Percentiles rank a stretch among this genome's conserved stretches.
Evolutionary conservation across 2,888 invertebrate species (phyloP).

Genomic region (Isoperla grammatica): DNA sequence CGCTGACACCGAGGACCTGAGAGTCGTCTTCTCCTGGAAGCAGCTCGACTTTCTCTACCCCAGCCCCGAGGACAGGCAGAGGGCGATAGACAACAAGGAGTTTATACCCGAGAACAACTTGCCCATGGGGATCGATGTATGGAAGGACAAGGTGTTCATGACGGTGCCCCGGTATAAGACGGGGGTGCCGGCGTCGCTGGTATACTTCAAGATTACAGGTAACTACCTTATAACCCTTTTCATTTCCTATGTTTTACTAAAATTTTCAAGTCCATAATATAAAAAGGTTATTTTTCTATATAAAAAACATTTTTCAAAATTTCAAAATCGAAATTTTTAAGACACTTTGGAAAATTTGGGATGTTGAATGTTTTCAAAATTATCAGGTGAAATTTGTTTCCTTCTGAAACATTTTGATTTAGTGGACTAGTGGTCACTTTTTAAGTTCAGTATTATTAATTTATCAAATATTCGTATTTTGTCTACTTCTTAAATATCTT

Average conservation of each 20-base stretch:
- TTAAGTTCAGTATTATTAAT: too few relatives aligned
- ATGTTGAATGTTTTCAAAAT: too few relatives aligned
- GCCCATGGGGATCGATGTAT: conserved; percentile 20
- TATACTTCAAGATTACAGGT: neutral
- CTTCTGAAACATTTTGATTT: too few relatives aligned
- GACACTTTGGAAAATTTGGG: too few relatives aligned
- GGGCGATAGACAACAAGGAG: conserved; percentile 1
- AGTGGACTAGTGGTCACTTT: too few relatives aligned
- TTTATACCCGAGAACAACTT: conserved; percentile 19
- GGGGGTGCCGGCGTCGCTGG: conserved; percentile 10
- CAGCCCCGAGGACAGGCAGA: neutral
- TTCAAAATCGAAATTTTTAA: too few relatives aligned
- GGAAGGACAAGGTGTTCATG: conserved; percentile 18
- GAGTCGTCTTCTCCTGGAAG: conserved; percentile 27
- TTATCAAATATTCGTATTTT: too few relatives aligned
- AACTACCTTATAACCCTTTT: neutral
- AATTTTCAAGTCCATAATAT: too few relatives aligned
- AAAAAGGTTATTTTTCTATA: neutral
- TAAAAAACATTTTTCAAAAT: neutral
- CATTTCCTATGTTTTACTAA: too few relatives aligned
- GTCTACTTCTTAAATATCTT: too few relatives aligned
- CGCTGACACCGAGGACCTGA: conserved; percentile 14
- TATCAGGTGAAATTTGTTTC: too few relatives aligned
- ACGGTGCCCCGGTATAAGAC: conserved; percentile 18
- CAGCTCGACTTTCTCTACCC: conserved; percentile 19